These are phyloP conservation scores for Gari tellinella DNA, from an alignment of 2,888 invertebrate genomes.

Conservation along the genomic window DNA sequence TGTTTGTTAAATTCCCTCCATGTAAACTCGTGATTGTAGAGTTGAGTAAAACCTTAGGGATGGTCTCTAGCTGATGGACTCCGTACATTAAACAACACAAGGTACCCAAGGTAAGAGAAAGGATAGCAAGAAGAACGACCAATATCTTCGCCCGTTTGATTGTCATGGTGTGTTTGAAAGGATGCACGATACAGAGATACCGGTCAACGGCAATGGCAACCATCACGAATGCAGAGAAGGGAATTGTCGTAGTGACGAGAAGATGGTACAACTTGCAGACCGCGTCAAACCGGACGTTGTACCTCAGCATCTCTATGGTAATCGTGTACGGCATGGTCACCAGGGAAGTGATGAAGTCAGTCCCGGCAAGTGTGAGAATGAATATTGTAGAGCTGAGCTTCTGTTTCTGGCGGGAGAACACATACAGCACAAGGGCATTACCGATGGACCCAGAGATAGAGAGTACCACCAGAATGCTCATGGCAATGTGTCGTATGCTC, in stretches of 20 bases:
- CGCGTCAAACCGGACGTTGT: constrained; percentile 67
- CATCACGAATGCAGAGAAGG: constrained; percentile 81
- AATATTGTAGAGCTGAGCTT: constrained; percentile 81
- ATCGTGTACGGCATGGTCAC: constrained; percentile 81
- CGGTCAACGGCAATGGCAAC: constrained; percentile 78
- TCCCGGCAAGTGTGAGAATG: constrained; percentile 79
- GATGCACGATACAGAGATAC: constrained; percentile 80
- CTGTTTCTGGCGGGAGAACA: constrained; percentile 72
- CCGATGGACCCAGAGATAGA: constrained; percentile 75
- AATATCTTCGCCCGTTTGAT: constrained; percentile 69
- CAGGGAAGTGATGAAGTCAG: constrained; percentile 79
- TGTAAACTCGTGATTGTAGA: too few relatives aligned
- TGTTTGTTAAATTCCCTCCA: neutral
- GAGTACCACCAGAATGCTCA: constrained; percentile 71
- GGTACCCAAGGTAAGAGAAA: constrained; percentile 57
- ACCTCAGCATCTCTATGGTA: constrained; percentile 73
- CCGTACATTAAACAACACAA: constrained; percentile 55
- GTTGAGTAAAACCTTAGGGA: neutral
- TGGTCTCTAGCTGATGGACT: constrained; percentile 10
- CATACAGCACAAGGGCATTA: constrained; percentile 79
- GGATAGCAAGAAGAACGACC: constrained; percentile 53
- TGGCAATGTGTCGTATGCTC: constrained; percentile 56
- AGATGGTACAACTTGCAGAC: constrained; percentile 78
- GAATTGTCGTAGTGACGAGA: constrained; percentile 77
- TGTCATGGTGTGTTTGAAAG: constrained; percentile 80